phyloP scores from a whole-genome alignment of 1,140 invertebrate species.

The Hyphantria cunea region DNA sequence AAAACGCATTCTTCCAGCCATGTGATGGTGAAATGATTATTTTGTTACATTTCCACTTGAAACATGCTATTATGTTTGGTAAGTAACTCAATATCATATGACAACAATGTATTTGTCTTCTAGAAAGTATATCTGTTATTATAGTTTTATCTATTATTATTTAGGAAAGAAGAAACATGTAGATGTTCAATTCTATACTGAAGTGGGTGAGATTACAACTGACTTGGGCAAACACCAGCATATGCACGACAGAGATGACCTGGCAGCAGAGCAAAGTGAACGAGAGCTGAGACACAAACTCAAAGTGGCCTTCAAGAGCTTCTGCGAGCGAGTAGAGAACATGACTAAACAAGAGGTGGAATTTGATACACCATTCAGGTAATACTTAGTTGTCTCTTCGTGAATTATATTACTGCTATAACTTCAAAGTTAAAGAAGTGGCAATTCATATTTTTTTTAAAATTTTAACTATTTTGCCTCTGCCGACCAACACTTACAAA shows the following conservation, averaged over 20 bases:
- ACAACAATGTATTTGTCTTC: not conserved
- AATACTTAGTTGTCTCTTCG: not conserved
- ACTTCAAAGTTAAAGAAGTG: no score
- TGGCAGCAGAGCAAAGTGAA: conserved; percentile 99
- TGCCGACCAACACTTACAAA: no score
- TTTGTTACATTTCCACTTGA: conserved; percentile 98
- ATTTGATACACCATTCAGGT: conserved; percentile 98
- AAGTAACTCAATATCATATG: conserved; percentile 39
- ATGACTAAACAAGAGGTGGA: conserved; percentile 99
- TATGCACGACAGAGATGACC: conserved; percentile 99
- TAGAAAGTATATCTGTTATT: not conserved
- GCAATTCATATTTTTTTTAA: no score
- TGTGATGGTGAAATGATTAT: conserved; percentile 99
- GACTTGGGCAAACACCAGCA: conserved; percentile 99
- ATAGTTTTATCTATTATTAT: not conserved
- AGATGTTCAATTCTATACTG: conserved; percentile 99
- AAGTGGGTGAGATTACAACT: conserved; percentile 99
- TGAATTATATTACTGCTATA: no score
- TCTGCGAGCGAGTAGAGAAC: conserved; percentile 98
- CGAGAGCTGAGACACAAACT: conserved; percentile 97
- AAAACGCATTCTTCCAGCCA: conserved; percentile 99
- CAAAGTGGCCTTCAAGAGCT: conserved; percentile 98
- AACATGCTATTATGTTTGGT: conserved; percentile 99
- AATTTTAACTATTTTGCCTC: no score
- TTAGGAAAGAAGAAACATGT: conserved; percentile 97